Conservation (phyloP, 2,888 invertebrate species). For the Alviniconcha strummeri region DNA sequence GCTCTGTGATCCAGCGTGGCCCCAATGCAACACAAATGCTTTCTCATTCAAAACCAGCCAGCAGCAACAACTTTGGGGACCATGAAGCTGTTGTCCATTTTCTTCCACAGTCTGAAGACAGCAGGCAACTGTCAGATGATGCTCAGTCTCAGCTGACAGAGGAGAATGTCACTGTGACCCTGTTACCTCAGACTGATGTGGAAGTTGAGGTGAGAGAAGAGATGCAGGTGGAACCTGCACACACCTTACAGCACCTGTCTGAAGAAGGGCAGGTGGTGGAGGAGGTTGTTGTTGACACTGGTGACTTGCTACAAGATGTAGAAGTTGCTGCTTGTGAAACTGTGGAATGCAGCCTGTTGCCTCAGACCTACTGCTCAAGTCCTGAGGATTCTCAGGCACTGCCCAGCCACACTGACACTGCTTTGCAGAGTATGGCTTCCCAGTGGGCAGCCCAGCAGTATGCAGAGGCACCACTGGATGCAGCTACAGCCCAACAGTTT, state of each 20-base stretch:
- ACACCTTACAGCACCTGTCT: neutral
- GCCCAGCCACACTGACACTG: neutral
- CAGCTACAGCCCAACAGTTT: constrained; percentile 11
- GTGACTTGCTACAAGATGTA: constrained; percentile 33
- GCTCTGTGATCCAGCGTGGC: constrained; percentile 35
- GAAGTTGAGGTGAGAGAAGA: neutral
- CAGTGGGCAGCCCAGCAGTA: constrained; percentile 23
- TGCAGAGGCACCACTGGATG: neutral
- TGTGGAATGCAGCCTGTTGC: constrained; percentile 31
- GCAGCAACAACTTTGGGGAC: neutral
- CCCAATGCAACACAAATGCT: constrained; percentile 4
- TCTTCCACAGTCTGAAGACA: constrained; percentile 30
- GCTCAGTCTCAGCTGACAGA: neutral
- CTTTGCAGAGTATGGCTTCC: constrained; percentile 10
- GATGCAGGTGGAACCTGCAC: too few species aligned
- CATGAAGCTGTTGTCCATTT: constrained; percentile 34
- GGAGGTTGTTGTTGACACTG: constrained; percentile 21
- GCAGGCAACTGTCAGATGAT: neutral
- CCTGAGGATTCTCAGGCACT: neutral
- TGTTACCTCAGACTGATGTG: neutral
- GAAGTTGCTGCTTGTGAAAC: constrained; percentile 32
- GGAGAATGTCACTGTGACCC: neutral
- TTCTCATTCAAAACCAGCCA: neutral
- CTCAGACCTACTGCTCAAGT: constrained; percentile 26
- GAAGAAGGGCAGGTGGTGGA: constrained; percentile 5